phyloP scores from a whole-genome alignment of 2,113 vertebrate genomes.

The Brachypteracias leptosomus region DNA sequence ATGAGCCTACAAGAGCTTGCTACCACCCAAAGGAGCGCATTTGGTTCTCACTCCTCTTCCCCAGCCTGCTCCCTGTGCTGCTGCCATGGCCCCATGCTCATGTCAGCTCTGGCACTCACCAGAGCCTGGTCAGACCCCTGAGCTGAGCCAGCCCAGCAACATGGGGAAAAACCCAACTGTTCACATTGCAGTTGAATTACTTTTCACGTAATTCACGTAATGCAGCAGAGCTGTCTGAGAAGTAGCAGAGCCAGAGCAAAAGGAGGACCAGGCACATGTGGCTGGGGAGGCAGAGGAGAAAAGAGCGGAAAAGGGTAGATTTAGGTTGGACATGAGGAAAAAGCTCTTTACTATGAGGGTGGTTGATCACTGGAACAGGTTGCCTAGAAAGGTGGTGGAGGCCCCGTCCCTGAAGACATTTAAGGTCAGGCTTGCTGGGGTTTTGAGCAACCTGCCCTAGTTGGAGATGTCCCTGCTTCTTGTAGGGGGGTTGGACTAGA shows the following conservation, averaged over 20 bases:
- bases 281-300: background rate
- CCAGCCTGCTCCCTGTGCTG: background rate
- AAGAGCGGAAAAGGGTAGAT: no score
- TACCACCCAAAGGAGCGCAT: background rate
- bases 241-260: background rate
- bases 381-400: no score
- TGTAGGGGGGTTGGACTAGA: no score
- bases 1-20: background rate
- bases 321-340: no score
- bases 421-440: no score
- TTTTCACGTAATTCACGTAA: background rate
- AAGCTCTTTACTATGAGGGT: no score
- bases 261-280: background rate
- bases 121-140: background rate
- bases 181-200: background rate
- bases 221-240: background rate
- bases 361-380: no score
- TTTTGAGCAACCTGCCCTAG: no score
- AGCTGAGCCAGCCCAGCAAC: background rate
- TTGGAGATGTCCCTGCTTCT: no score
- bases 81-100: background rate
- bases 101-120: background rate
- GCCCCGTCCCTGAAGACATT: no score
- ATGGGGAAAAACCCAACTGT: background rate
- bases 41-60: background rate